Conservation (phyloP, 2,888 invertebrate genomes). For the Aethes cnicana region DNA sequence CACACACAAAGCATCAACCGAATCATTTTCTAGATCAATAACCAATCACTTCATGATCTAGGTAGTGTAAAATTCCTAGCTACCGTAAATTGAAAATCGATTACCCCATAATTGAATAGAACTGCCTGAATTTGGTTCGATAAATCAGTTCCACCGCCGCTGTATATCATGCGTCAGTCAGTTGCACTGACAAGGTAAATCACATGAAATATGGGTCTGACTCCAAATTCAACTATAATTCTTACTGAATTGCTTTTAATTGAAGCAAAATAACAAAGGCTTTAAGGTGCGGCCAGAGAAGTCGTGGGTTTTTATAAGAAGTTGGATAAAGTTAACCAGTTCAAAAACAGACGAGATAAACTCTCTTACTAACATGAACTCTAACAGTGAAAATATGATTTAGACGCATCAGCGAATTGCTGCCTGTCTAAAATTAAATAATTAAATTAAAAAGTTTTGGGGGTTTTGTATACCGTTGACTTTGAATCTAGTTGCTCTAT, state of each 20-base stretch:
- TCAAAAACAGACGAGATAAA: no score
- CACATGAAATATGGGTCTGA: conserved; percentile 64
- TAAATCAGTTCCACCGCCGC: conserved; percentile 57
- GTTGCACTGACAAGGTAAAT: conserved; percentile 60
- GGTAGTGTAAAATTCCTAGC: conserved; percentile 30
- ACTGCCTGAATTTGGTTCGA: conserved; percentile 59
- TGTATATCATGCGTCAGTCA: conserved; percentile 61
- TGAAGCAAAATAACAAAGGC: conserved; percentile 58
- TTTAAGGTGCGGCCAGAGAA: conserved; percentile 32
- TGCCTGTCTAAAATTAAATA: no score
- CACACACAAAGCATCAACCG: no score
- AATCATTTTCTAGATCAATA: background rate
- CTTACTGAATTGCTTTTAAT: conserved; percentile 67
- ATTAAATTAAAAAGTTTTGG: no score
- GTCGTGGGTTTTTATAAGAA: no score
- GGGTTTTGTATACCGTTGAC: no score
- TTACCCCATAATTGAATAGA: conserved; percentile 58
- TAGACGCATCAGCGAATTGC: no score
- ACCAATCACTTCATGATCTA: conserved; percentile 25
- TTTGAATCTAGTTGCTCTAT: no score
- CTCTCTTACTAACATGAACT: no score
- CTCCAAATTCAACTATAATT: conserved; percentile 66
- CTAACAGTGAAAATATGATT: no score
- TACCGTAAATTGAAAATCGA: conserved; percentile 40
- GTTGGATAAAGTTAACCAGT: no score